Base-by-base conservation (phyloP, 2,113 vertebrate genomes). In the Salminus brasiliensis region DNA sequence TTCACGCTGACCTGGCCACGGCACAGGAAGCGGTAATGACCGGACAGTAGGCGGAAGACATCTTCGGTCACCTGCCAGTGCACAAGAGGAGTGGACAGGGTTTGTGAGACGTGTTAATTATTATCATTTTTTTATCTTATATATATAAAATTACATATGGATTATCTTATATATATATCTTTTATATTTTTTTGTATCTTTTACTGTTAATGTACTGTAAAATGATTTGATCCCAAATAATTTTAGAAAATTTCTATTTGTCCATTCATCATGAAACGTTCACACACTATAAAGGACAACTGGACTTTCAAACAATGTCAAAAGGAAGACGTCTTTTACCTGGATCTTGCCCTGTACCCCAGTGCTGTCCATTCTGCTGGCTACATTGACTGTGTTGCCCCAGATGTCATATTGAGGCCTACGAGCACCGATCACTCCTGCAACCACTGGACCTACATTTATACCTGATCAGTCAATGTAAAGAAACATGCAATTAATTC, bases 361-460 rank as follows among this genome's bases (percentile, higher is more conserved):
- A 0, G 97, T 99, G 65, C 96, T 99, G 84, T 99, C 97, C 97
- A 99, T 99, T 65, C 97, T 91, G 86, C 97, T 99, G 76, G 97
- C 97, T 72, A 98, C 97, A 2, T 99, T 99, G 63, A 99, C 97
- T 0, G 97, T 99, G 90, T 99, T 98, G 2, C 97, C 97, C 97
- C 97, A 99, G 84, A 99, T 99, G 85, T 99, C 97, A 13, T 99
- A 99, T 77, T 99, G 97, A 53, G 97, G 97, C 76, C 97, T 92
- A 68, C 97, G 93, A 71, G 97, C 97, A 60, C 97, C 97, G 0
- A 99, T 99, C 72, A 99, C 97, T 69, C 97, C 97, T 0, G 97
- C 97, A 67, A 99, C 97, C 82, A 99, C 97, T 0, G 97, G 97
- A 1, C 97, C 97, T 0, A 96, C 96, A 4, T 97, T 99, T 84